Evolutionary conservation across 2,797 vertebrate species (phyloP), one percentile per base, ranked within the genome.

Genomic region (Phataginus tetradactyla): DNA sequence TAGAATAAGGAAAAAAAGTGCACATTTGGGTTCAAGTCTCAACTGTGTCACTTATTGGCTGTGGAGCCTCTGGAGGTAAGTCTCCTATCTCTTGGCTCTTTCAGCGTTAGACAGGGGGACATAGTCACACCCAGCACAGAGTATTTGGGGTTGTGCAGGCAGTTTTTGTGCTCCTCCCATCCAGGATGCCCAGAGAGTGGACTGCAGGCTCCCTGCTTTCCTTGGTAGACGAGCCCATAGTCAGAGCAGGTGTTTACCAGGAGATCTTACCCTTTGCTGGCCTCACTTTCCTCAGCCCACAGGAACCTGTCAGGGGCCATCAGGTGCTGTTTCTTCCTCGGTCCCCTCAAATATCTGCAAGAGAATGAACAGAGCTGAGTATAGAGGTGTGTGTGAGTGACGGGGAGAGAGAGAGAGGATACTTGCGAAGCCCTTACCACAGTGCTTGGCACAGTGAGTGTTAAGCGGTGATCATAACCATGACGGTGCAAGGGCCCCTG

Each of bases 51-150:
- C 9, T 45, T 45, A 55, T 3, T 29, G 77, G 15, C 29, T 64
- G 23, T 32, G 45, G 64, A 34, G 42, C 77, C 14, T 12, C 29
- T 27, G 21, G 39, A 25, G 14, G 13, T 78, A 20, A 75, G 61
- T 9, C 4, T 4, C 18, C 18, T 32, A 45, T 5, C 12, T 64
- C 66, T 0, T 14, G 42, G 42, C 74, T 63, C 6, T 77, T 61
- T 63, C 23, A 1, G 64, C 53, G 39, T 11, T 20, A 42, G n/a
- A 61, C 9, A 3, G 14, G 10, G 7, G 27, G 18, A 25, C 21
- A 1, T 3, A 0, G 0, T 18, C 34, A 3, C 9, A 6, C 2
- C 12, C 7, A n/a, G 29, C 32, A 11, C 66, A 37, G n/a, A 29
- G 53, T 27, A 21, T 34, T 9, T 12, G 59, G 6, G 9, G 18